phyloP scores from a whole-genome alignment of 2,113 vertebrate genomes.

The Crotalus viridis region DNA sequence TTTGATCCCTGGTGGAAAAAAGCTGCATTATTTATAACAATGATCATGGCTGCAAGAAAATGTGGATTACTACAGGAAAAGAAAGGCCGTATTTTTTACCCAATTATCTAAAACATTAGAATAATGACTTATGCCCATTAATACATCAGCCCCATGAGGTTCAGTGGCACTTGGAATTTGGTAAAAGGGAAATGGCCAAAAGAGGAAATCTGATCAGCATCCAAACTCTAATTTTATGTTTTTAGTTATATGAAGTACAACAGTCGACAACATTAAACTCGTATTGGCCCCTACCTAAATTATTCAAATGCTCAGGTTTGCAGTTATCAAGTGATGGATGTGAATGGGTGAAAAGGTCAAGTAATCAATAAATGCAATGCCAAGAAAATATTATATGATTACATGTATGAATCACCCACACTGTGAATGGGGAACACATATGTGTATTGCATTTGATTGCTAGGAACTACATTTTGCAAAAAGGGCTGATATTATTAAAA shows the following conservation, averaged over 20 bases:
- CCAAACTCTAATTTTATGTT: neutral
- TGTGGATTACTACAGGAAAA: neutral
- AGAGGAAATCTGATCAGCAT: neutral
- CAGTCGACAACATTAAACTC: neutral
- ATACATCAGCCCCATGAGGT: neutral
- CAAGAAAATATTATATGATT: neutral
- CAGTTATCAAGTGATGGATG: neutral
- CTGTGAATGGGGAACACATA: neutral
- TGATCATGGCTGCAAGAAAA: neutral
- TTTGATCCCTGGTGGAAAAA: neutral
- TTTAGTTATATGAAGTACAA: neutral
- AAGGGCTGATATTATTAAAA: constrained; percentile 10
- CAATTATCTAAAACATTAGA: neutral
- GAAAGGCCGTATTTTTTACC: neutral
- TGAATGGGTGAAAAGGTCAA: neutral
- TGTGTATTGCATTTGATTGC: neutral
- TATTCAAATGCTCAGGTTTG: neutral
- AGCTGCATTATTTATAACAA: neutral
- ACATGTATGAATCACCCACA: neutral
- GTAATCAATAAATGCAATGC: neutral
- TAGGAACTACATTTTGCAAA: neutral
- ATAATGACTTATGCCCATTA: neutral
- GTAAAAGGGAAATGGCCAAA: neutral
- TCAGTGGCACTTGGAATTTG: neutral
- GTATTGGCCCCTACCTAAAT: neutral